Base-by-base conservation (phyloP, 2,797 vertebrate genomes). In the Bovichtus diacanthus region DNA sequence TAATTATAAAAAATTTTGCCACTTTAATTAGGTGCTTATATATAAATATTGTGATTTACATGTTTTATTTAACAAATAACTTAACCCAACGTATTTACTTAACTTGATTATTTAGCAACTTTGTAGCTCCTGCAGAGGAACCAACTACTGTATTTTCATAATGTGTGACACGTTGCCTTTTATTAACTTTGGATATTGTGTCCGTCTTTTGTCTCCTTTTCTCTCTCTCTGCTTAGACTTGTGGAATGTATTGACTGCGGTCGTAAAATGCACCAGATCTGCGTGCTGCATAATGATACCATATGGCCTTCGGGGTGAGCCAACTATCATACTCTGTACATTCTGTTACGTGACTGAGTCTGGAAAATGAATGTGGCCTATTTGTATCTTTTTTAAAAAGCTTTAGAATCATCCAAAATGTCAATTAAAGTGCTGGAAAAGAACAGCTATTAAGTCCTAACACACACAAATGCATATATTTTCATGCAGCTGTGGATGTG, bases 261-360 rank as follows among this genome's bases (percentile, higher is more conserved):
- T 87, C 96, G 98, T 90, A 99, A 99, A 96, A 99, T 99, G 97
- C 98, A 99, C 87, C 98, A 99, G 93, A 99, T 99, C 87, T 99
- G 98, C 83, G 97, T 98, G 78, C 96, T 99, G 89, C 98, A 99
- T 92, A 92, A 99, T 79, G 98, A 99, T 66, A 96, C 96, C 63
- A 99, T 99, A 90, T 99, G 98, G 98, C 98, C 98, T 5, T 93
- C 94, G 55, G 98, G 98, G 98, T 99, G 74, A 96, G 97, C 41
- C 72, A 66, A 49, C 64, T 41, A 46, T 70, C 64, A 23, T 11
- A 31, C n/a, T 54, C 39, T 60, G 21, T 67, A 54, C 81, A 61
- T 34, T 50, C 36, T 75, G 47, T 63, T 39, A n/a, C n/a, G 9
- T 69, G 29, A 25, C 68, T 54, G 9, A 18, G 41, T 23, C 34